phyloP scores from a whole-genome alignment of 1,140 invertebrate species.

The Lithobius niger region DNA sequence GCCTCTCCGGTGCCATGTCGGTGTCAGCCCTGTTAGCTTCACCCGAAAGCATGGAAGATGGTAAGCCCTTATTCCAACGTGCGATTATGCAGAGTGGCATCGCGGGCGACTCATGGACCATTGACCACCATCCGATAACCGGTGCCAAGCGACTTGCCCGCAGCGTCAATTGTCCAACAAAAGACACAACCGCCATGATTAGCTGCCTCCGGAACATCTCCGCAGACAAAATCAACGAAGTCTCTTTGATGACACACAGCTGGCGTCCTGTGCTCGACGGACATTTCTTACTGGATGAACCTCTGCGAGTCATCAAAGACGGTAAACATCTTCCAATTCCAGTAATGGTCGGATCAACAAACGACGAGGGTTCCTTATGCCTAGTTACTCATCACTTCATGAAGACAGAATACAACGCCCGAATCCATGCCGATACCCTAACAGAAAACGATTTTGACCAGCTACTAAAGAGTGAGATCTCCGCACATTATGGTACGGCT shows the following conservation, averaged over 20 bases:
- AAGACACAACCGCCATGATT: not conserved
- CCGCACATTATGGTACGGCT: too few species aligned
- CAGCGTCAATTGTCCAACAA: not conserved
- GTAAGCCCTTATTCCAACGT: constrained; percentile 16
- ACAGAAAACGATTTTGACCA: constrained; percentile 12
- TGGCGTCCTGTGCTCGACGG: constrained; percentile 18
- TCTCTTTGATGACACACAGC: not conserved
- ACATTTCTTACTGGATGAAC: constrained; percentile 13
- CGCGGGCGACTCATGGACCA: constrained; percentile 19
- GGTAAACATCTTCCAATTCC: not conserved
- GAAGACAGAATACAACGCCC: constrained; percentile 10
- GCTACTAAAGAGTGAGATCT: too few species aligned
- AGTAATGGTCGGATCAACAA: constrained; percentile 17
- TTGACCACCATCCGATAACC: constrained; percentile 15
- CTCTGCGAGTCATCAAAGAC: constrained; percentile 9
- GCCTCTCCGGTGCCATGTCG: constrained; percentile 22
- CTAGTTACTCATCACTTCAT: constrained; percentile 13
- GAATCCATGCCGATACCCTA: constrained; percentile 13
- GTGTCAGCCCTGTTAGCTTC: constrained; percentile 19
- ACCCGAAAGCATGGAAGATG: constrained; percentile 2
- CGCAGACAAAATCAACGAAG: constrained; percentile 11
- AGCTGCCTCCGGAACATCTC: constrained; percentile 14
- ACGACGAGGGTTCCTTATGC: constrained; percentile 21
- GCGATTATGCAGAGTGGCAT: constrained; percentile 22
- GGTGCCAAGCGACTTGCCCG: constrained; percentile 5